These are phyloP conservation scores for Oncorhynchus masou DNA, from an alignment of 2,113 vertebrate species.

Conservation along the genomic window DNA sequence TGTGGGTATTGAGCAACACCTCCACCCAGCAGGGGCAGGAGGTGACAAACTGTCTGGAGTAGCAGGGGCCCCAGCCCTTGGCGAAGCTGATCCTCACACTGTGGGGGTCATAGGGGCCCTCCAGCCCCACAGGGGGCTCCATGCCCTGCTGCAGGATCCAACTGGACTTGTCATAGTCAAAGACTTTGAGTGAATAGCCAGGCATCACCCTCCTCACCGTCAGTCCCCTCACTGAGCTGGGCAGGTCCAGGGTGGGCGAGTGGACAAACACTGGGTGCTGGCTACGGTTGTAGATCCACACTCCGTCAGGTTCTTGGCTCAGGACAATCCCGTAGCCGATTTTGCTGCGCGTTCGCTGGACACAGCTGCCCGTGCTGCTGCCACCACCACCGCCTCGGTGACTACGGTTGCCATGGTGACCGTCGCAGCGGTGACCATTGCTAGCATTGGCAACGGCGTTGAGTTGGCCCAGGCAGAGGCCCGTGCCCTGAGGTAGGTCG, in stretches of 20 bases:
- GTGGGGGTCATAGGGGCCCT: constrained; percentile 93
- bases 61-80: constrained; percentile 96
- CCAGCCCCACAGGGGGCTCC: constrained; percentile 75
- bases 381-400: constrained; percentile 18
- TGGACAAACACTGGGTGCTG: constrained; percentile 96
- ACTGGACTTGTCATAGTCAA: constrained; percentile 89
- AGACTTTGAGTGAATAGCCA: constrained; percentile 94
- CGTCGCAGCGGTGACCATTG: constrained; percentile 46
- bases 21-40: constrained; percentile 98
- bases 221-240: constrained; percentile 76
- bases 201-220: constrained; percentile 91
- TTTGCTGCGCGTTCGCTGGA: constrained; percentile 90
- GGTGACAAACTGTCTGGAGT: constrained; percentile 96
- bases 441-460: constrained; percentile 59
- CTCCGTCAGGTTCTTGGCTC: constrained; percentile 90
- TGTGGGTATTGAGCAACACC: constrained; percentile 89
- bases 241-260: constrained; percentile 92
- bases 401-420: constrained; percentile 40
- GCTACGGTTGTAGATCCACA: constrained; percentile 97
- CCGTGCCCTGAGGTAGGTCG: constrained; percentile 99
- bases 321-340: constrained; percentile 94
- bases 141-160: constrained; percentile 79
- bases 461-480: constrained; percentile 95
- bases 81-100: constrained; percentile 96
- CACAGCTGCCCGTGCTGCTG: constrained; percentile 68